Base-by-base conservation (phyloP, 2,113 vertebrate species). In the Corythaeola cristata region DNA sequence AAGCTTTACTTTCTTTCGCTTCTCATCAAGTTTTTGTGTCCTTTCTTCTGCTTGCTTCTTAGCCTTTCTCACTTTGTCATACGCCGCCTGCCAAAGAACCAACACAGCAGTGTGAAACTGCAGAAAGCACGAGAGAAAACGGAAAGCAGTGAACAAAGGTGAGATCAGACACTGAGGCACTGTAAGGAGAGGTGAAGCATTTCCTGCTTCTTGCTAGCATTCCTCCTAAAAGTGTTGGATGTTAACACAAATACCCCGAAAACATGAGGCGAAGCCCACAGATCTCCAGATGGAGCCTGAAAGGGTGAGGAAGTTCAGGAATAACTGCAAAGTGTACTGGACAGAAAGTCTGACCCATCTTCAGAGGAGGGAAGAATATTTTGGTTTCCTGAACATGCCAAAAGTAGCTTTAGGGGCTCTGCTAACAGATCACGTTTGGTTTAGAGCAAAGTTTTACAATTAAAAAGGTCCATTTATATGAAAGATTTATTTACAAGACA, bases 1-100 rank as follows among this genome's bases (percentile, higher is more conserved):
- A n/a, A 99, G 98, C 87, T 99, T 99, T 33, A 99, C 99, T 98
- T 99, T 99, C 97, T 99, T 99, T 67, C 99, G 98, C 91, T 98
- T 99, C 83, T 98, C 99, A 76, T 99, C 99, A 21, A 99, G 98
- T 75, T 98, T 99, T 39, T 97, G 97, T 72, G 98, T 99, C 96
- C 99, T 98, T 93, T 99, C 99, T 88, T 99, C 99, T 8, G 99
- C 99, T 93, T 99, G 99, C 93, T 98, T 99, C 98, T 98, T 99
- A 4, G 99, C 99, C 96, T 97, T 98, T 39, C 98, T 97, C 77
- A 99, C 98, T 82, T 97, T 98, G 98, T 99, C 99, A 85, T 99
- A 99, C 0, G 99, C 99, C 30, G 98, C 99, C 99, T 99, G 97
- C 52, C 91, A 63, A 47, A 91, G 67, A 90, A 89, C 52, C 75